phyloP scores from a whole-genome alignment of 2,888 invertebrate species.

The Macrosoma leucophasiata region DNA sequence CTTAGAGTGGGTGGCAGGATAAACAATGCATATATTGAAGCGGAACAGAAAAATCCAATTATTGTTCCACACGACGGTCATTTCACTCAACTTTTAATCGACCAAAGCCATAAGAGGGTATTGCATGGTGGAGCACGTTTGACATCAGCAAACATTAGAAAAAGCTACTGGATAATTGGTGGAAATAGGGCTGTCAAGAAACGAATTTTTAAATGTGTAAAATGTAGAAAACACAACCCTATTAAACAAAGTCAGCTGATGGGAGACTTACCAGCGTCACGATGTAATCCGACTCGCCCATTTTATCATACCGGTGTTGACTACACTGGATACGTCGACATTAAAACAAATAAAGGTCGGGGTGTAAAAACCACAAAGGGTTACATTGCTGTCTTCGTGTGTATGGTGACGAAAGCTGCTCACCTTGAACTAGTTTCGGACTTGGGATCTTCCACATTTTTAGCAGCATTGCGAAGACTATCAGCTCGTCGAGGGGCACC shows the following conservation, averaged over 20 bases:
- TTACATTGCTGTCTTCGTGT: too few relatives aligned
- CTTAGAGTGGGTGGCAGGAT: constrained; percentile 13
- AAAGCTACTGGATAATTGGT: constrained; percentile 11
- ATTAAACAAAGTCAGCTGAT: constrained; percentile 13
- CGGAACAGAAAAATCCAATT: constrained; percentile 8
- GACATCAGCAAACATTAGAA: constrained; percentile 8
- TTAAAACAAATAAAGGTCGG: constrained; percentile 20
- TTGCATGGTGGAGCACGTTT: constrained; percentile 12
- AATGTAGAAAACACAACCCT: constrained; percentile 11
- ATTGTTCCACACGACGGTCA: constrained; percentile 6
- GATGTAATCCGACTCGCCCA: constrained; percentile 11
- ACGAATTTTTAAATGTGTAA: constrained; percentile 10
- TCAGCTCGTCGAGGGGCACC: not conserved
- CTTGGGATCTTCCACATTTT: not conserved
- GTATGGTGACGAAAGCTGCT: not conserved
- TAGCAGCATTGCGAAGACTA: not conserved
- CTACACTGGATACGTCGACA: constrained; percentile 20
- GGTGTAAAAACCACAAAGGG: too few relatives aligned
- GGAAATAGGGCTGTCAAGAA: constrained; percentile 11
- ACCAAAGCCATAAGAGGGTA: constrained; percentile 11
- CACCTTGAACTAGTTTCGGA: not conserved
- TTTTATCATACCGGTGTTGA: constrained; percentile 25
- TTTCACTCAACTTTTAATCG: constrained; percentile 9
- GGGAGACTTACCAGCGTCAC: constrained; percentile 14
- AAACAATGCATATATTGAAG: constrained; percentile 3